Percentiles rank a stretch among this genome's conserved stretches.
Conservation (phyloP, 2,113 vertebrate species). For the Thomomys bottae region DNA sequence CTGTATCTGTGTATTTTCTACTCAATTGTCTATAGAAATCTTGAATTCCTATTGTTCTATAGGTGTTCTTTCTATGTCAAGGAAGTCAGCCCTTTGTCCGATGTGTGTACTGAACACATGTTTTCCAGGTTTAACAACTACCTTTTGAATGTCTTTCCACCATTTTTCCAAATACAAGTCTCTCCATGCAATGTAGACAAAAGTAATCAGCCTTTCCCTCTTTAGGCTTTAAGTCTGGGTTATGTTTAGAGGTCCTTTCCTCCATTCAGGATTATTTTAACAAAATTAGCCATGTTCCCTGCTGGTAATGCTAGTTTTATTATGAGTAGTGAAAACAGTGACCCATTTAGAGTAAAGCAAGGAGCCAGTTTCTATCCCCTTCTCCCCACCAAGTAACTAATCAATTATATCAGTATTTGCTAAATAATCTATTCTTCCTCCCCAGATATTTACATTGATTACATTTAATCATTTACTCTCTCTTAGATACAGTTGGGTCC, state of each 20-base stretch:
- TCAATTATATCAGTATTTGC: not conserved
- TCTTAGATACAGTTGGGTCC: not conserved
- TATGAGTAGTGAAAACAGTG: not conserved
- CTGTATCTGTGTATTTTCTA: not conserved
- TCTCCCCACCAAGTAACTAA: not conserved
- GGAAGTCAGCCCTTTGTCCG: not conserved
- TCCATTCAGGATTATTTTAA: not conserved
- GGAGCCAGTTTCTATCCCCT: not conserved
- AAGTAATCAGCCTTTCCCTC: not conserved
- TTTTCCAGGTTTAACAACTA: not conserved
- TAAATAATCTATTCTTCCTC: not conserved
- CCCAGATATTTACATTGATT: not conserved
- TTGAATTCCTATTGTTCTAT: not conserved
- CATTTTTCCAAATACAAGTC: not conserved
- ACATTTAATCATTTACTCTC: not conserved
- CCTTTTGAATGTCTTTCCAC: not conserved
- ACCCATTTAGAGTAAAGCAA: not conserved
- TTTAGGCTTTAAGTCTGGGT: not conserved
- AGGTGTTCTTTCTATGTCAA: not conserved
- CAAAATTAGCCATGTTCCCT: not conserved
- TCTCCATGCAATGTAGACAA: not conserved
- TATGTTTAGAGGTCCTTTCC: not conserved
- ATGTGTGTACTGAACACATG: rapidly evolving
- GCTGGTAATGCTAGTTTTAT: not conserved
- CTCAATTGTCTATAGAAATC: not conserved